Conservation (phyloP, 2,113 vertebrate genomes). For the Felis catus region F.catus_Fca126_mat1.0 CM031420.1:34917501-34918000, state of each 20-base stretch:
- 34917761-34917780: slow-evolving; percentile 78
- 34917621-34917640: slow-evolving; percentile 75
- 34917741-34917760: slow-evolving; percentile 66
- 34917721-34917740: slow-evolving; percentile 24
- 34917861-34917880: slow-evolving; percentile 66
- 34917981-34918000: slow-evolving; percentile 73
- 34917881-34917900: slow-evolving; percentile 72
- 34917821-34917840: slow-evolving; percentile 71
- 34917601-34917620: slow-evolving; percentile 76
- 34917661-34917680: slow-evolving; percentile 58
- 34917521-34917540: slow-evolving; percentile 72
- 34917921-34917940: slow-evolving; percentile 65
- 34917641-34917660: slow-evolving; percentile 67
- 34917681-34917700: slow-evolving; percentile 75
- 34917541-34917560: slow-evolving; percentile 67
- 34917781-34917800: slow-evolving; percentile 79
- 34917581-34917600: slow-evolving; percentile 54
- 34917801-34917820: slow-evolving; percentile 72
- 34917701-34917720: slow-evolving; percentile 61
- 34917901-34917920: slow-evolving; percentile 71
- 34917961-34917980: slow-evolving; percentile 57
- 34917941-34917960: slow-evolving; percentile 71
- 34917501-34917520: slow-evolving; percentile 49
- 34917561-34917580: slow-evolving; percentile 69
- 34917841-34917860: slow-evolving; percentile 52